Evolutionary conservation across 2,797 vertebrate genomes (phyloP), one percentile per base, ranked within the genome.

Genomic region (Ispidina picta): DNA sequence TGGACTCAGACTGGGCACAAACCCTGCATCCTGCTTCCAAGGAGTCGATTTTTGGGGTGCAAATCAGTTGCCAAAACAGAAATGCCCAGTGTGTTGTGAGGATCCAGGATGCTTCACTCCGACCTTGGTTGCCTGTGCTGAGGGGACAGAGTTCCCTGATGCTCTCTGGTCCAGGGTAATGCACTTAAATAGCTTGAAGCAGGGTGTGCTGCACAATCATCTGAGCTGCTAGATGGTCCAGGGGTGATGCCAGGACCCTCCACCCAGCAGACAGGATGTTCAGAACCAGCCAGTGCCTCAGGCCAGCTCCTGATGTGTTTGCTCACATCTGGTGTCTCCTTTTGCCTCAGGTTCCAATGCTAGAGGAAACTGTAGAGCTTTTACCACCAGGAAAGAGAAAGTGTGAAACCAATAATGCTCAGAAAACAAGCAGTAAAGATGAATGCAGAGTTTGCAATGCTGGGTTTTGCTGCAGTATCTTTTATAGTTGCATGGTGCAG

Each of bases 351-450:
- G 69, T 80, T 87, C 82, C 62, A 72, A 4, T 25, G 10, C 68
- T 37, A 62, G 77, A 35, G 31, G 21, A 52, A 94, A 76, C 13
- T 8, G 22, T 59, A 64, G 69, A 63, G 28, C 73, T 85, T 83
- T 83, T 93, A 46, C 75, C 63, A 86, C 89, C 59, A 29, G 48
- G 11, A 31, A 37, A 73, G 22, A 71, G 39, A 87, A 75, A 89
- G 78, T 48, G 48, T 21, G 46, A 87, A 71, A 80, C 72, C 26
- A 55, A 41, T 43, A 58, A 75, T 58, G 16, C 15, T 68, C 59
- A 19, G 35, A 84, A 90, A 74, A 63, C 52, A 62, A 75, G 48
- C 15, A 49, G 12, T 63, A 71, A 65, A 64, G 74, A 64, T 39
- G 29, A 66, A 55, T 71, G 41, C 33, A 13, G 81, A 44, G 12